A percentile compares a stretch with the other conserved stretches of the same genome.
Conservation (phyloP, 2,113 vertebrate genomes). For the Lampris megalopsis region DNA sequence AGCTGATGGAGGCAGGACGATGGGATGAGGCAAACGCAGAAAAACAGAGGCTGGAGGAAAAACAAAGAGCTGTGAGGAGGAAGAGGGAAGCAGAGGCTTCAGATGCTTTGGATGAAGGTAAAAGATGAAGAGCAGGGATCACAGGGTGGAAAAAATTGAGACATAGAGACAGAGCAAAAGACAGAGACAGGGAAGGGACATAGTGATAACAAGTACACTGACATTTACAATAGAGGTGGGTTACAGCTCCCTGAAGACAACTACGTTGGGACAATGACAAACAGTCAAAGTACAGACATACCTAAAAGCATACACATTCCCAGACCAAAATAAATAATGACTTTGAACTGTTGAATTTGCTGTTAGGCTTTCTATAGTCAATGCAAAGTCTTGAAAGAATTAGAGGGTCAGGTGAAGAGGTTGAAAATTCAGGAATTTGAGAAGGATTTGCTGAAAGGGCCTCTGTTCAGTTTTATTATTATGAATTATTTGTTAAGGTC, state of each 20-base stretch:
- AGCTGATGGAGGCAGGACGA: conserved; percentile 94
- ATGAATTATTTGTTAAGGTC: not conserved
- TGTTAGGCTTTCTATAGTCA: no score
- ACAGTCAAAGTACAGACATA: not conserved
- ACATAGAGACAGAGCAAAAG: not conserved
- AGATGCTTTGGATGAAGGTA: conserved; percentile 89
- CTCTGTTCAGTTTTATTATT: not conserved
- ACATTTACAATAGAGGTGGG: not conserved
- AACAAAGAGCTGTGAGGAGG: conserved; percentile 89
- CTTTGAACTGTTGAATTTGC: no score
- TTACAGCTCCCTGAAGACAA: not conserved
- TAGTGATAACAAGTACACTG: not conserved
- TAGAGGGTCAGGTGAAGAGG: not conserved
- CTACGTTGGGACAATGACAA: not conserved
- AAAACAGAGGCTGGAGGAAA: conserved; percentile 96
- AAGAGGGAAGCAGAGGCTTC: conserved; percentile 86
- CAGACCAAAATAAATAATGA: no score
- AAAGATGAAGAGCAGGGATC: conserved; percentile 19
- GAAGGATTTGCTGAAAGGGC: not conserved
- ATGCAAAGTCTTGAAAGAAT: no score
- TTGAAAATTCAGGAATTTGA: not conserved
- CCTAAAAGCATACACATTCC: not conserved
- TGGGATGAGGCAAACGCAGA: conserved; percentile 97
- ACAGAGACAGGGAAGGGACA: not conserved
- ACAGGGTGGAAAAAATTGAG: not conserved